Evolutionary conservation across 2,797 vertebrate genomes (phyloP).

Genomic region (Poecilia gillii): DNA sequence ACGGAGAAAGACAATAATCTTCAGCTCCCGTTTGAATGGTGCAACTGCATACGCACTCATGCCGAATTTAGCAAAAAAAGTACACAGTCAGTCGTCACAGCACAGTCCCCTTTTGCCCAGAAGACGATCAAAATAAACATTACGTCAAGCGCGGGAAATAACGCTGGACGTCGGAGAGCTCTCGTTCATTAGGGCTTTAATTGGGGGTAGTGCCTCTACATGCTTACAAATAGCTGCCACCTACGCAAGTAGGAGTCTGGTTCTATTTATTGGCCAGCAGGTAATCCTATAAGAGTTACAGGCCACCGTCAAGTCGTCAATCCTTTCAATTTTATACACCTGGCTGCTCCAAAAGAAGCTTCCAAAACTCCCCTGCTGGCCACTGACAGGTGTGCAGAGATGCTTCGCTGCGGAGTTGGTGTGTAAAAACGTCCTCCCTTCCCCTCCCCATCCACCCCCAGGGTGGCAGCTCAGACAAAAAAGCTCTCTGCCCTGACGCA

Average conservation of each 20-base stretch:
- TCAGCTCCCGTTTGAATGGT: conserved; percentile 27
- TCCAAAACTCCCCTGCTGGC: conserved; percentile 7
- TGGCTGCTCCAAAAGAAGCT: conserved; percentile 21
- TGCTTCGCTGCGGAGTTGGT: conserved; percentile 16
- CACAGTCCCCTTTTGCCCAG: conserved; percentile 47
- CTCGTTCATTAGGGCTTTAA: conserved; percentile 32
- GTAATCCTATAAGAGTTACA: conserved; percentile 67
- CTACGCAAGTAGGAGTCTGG: conserved; percentile 63
- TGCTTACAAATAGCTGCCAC: conserved; percentile 42
- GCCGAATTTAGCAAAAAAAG: conserved; percentile 50
- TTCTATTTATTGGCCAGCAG: conserved; percentile 57
- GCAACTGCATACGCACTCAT: conserved; percentile 40
- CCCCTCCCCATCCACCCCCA: background rate
- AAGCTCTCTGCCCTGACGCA: conserved; percentile 37
- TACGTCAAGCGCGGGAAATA: conserved; percentile 1
- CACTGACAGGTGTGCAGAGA: background rate
- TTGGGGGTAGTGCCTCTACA: conserved; percentile 7
- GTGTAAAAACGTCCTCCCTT: conserved; percentile 14
- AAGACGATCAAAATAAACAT: conserved; percentile 27
- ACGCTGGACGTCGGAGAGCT: conserved; percentile 28
- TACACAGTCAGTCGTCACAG: conserved; percentile 46
- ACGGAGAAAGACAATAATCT: conserved; percentile 45
- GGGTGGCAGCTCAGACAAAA: conserved; percentile 15
- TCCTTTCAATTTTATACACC: conserved; percentile 44
- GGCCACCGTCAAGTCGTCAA: conserved; percentile 7